Conservation (phyloP, 2,797 vertebrate species). For the Aldrovandia affinis region DNA sequence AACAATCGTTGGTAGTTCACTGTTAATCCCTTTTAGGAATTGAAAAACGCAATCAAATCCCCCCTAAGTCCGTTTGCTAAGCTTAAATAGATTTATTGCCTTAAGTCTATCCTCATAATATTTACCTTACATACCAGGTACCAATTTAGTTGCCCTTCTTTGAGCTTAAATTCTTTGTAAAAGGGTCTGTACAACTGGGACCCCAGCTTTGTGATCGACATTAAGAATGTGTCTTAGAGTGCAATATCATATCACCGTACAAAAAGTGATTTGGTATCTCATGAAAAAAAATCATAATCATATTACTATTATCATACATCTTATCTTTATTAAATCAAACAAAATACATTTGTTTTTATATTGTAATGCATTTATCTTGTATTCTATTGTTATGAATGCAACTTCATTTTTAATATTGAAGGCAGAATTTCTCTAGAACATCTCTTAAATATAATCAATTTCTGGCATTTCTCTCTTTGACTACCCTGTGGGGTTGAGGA, state of each 20-base stretch:
- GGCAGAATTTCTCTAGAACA: background rate
- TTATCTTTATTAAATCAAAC: background rate
- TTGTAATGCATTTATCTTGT: conserved; percentile 19
- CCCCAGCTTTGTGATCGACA: background rate
- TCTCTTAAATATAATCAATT: too few species aligned
- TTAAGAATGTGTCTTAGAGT: conserved; percentile 1
- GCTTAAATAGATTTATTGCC: too few species aligned
- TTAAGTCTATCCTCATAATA: too few species aligned
- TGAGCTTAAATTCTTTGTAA: too few species aligned
- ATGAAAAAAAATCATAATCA: background rate
- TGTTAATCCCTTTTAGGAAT: too few species aligned
- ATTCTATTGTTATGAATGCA: background rate
- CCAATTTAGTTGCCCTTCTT: too few species aligned
- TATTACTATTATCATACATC: too few species aligned
- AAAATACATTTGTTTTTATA: background rate
- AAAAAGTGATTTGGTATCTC: background rate
- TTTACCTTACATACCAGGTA: too few species aligned
- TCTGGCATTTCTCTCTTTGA: too few species aligned
- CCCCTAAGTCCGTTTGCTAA: too few species aligned
- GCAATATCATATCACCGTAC: background rate
- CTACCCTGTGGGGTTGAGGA: background rate
- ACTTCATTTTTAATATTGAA: background rate
- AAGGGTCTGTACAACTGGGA: background rate
- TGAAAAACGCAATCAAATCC: too few species aligned
- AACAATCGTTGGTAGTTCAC: too few species aligned